phyloP scores from a whole-genome alignment of 2,113 vertebrate genomes.

The Micronycteris hirsuta region DNA sequence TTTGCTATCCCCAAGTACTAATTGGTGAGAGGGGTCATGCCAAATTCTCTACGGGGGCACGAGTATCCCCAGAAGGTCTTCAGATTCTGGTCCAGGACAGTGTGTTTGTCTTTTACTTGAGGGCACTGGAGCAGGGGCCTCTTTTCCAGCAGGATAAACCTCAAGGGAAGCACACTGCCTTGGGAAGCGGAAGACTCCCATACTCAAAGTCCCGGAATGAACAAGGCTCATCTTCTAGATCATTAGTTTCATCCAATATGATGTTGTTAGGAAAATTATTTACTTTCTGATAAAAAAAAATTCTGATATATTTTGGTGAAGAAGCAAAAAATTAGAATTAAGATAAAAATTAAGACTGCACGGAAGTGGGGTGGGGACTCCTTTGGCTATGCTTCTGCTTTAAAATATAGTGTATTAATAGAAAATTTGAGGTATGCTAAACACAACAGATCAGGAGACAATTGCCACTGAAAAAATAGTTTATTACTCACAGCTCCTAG shows the following conservation, averaged over 20 bases:
- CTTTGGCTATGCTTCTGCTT: not conserved
- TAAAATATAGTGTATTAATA: not conserved
- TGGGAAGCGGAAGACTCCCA: not conserved
- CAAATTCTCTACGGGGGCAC: too few relatives aligned
- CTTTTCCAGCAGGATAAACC: not conserved
- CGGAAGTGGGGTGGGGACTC: not conserved
- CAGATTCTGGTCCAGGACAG: not conserved
- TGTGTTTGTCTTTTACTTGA: not conserved
- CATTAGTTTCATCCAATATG: not conserved
- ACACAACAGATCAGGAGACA: not conserved
- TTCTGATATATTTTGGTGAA: not conserved
- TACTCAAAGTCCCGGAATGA: not conserved
- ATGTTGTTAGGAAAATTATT: not conserved
- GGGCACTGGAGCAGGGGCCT: not conserved
- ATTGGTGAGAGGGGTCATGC: not conserved
- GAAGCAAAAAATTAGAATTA: not conserved
- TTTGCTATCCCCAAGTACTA: not conserved
- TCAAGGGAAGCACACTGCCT: too few relatives aligned
- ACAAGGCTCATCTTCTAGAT: not conserved
- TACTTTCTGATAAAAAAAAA: not conserved
- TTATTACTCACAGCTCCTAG: not conserved
- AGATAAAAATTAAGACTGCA: not conserved
- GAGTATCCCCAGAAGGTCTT: not conserved
- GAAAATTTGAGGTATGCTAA: not conserved
- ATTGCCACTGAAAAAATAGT: not conserved